A percentile compares a stretch with the other conserved stretches of the same genome.
phyloP scores from a whole-genome alignment of 2,888 invertebrate species.

The Uropetala carovei region DNA sequence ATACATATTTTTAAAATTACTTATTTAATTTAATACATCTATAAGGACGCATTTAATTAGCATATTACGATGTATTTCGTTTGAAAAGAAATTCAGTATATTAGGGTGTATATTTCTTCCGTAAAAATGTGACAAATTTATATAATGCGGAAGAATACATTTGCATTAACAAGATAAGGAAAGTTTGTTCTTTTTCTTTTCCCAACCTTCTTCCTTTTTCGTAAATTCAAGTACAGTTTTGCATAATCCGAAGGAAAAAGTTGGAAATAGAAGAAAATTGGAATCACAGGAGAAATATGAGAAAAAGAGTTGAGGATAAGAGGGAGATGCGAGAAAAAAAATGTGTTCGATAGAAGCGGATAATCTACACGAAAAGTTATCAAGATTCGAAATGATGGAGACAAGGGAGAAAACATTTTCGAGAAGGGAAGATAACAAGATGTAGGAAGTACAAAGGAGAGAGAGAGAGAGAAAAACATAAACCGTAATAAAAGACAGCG shows the following conservation, averaged over 20 bases:
- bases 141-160: too few species aligned
- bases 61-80: too few species aligned
- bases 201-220: too few species aligned
- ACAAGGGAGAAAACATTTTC: neutral
- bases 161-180: too few species aligned
- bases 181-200: too few species aligned
- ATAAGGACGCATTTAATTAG: too few species aligned
- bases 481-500: neutral
- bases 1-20: too few species aligned
- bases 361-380: neutral
- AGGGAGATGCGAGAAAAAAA: neutral
- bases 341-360: neutral
- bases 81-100: too few species aligned
- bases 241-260: neutral
- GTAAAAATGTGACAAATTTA: too few species aligned
- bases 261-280: neutral
- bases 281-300: neutral
- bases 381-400: neutral
- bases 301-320: neutral
- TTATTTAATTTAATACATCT: too few species aligned
- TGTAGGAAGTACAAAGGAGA: neutral
- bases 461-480: neutral
- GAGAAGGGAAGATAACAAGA: neutral
- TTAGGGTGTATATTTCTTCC: too few species aligned
- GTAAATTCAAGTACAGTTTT: neutral